phyloP scores from a whole-genome alignment of 2,113 vertebrate species.

The Takifugu flavidus region DNA sequence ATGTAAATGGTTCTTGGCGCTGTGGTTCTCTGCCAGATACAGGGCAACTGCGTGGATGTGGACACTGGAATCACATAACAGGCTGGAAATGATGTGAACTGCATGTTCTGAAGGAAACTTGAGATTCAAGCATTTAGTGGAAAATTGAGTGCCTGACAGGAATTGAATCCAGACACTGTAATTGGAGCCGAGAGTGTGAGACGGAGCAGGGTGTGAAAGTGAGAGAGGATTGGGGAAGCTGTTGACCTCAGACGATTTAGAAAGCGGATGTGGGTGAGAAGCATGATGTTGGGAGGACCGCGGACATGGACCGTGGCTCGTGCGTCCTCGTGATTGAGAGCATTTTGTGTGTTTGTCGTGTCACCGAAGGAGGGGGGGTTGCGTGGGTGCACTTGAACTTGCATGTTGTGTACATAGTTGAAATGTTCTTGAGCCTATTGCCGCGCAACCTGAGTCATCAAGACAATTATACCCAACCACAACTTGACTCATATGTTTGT shows the following conservation, averaged over 20 bases:
- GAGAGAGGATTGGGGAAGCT: slow-evolving; percentile 70
- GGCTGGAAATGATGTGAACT: slow-evolving; percentile 21
- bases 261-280: slow-evolving; percentile 70
- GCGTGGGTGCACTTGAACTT: slow-evolving; percentile 29
- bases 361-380: slow-evolving; percentile 1
- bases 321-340: not conserved
- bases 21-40: slow-evolving; percentile 30
- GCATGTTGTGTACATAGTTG: slow-evolving; percentile 35
- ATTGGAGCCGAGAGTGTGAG: slow-evolving; percentile 28
- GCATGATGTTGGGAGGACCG: slow-evolving; percentile 41
- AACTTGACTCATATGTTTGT: slow-evolving; percentile 78
- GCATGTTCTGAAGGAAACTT: slow-evolving; percentile 4
- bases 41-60: slow-evolving; percentile 21
- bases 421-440: slow-evolving; percentile 34
- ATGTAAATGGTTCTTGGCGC: slow-evolving; percentile 52
- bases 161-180: slow-evolving; percentile 36
- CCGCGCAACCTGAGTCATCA: slow-evolving; percentile 68
- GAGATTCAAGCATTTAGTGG: slow-evolving; percentile 34
- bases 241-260: slow-evolving; percentile 60
- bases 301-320: slow-evolving; percentile 16
- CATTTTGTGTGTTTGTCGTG: not conserved
- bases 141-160: slow-evolving; percentile 27
- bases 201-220: slow-evolving; percentile 67
- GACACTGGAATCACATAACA: slow-evolving; percentile 24
- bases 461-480: slow-evolving; percentile 68